These are phyloP conservation scores for Loris lydekkerianus DNA, from an alignment of 2,797 vertebrate genomes.

Conservation along the genomic window DNA sequence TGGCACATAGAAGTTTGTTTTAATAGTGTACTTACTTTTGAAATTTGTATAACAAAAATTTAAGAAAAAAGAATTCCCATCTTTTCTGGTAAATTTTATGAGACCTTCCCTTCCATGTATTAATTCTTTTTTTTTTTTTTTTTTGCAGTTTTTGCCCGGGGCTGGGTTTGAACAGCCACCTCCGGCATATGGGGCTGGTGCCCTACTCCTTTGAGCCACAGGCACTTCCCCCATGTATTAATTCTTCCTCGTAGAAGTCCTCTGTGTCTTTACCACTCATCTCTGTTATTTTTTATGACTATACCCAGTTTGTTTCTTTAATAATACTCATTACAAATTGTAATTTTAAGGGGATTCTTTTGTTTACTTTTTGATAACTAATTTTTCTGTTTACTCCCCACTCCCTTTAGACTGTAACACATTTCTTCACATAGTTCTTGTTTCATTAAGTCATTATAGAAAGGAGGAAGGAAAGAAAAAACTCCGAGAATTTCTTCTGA, in stretches of 20 bases:
- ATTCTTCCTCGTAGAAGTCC: background rate
- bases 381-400: background rate
- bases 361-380: background rate
- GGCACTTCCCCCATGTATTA: background rate
- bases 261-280: background rate
- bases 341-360: background rate
- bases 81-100: background rate
- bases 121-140: background rate
- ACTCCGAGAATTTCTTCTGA: slow-evolving; percentile 17
- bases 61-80: background rate
- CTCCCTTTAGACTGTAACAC: background rate
- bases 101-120: background rate
- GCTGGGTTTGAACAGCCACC: too few species aligned
- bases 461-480: background rate
- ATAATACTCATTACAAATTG: background rate
- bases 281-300: background rate
- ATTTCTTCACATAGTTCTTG: background rate
- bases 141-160: too few species aligned
- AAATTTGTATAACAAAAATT: background rate
- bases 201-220: too few species aligned
- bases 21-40: background rate
- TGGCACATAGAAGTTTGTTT: background rate
- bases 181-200: too few species aligned
- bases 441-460: background rate
- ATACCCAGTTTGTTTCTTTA: background rate